Conservation (phyloP, 2,888 invertebrate species). For the Drosophila neoperkinsi region DNA sequence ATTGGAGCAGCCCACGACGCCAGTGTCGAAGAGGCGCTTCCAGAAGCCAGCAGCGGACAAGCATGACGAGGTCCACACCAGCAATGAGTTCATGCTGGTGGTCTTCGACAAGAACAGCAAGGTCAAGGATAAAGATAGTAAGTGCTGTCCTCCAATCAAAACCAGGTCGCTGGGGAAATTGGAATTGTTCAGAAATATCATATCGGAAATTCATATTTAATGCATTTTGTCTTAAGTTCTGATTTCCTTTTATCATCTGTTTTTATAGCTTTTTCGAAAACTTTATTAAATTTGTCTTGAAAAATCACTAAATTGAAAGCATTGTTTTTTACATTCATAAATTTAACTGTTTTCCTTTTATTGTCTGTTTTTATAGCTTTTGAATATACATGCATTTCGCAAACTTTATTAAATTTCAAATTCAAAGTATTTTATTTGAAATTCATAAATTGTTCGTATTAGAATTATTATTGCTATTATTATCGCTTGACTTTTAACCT, state of each 20-base stretch:
- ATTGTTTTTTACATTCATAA: neutral
- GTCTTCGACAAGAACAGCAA: slow-evolving; percentile 87
- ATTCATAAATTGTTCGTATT: neutral
- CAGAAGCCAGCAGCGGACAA: slow-evolving; percentile 74
- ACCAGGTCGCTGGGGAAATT: slow-evolving; percentile 3
- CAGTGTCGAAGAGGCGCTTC: slow-evolving; percentile 38
- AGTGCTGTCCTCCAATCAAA: slow-evolving; percentile 40
- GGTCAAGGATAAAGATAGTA: slow-evolving; percentile 86
- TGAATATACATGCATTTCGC: neutral
- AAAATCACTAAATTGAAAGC: neutral
- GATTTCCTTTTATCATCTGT: neutral
- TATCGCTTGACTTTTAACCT: neutral
- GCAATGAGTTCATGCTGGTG: slow-evolving; percentile 93
- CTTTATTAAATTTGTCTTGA: neutral
- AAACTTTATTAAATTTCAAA: neutral
- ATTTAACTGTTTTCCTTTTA: neutral
- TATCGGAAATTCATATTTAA: slow-evolving; percentile 14
- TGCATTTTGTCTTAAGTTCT: neutral
- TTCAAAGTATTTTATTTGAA: neutral
- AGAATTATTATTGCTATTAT: neutral
- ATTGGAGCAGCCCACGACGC: slow-evolving; percentile 22
- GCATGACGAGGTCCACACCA: slow-evolving; percentile 87
- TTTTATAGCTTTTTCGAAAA: no score
- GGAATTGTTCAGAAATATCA: slow-evolving; percentile 1
- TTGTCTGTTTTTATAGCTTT: neutral